Conservation (phyloP, 2,113 vertebrate species). For the Sphaerodactylus townsendi region DNA sequence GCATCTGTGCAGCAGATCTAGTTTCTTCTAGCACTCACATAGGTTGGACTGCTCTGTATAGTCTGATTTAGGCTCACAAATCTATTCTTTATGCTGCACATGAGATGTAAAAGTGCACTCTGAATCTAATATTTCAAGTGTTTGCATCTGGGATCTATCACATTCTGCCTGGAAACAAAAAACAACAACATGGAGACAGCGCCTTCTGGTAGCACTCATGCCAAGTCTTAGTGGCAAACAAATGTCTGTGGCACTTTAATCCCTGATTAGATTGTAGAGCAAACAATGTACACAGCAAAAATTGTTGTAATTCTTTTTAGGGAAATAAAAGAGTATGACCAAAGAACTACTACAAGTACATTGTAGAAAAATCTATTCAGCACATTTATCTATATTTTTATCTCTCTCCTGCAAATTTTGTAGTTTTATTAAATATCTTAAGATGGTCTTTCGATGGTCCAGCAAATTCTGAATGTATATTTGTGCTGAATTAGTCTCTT, state of each 20-base stretch:
- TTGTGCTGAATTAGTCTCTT: not conserved
- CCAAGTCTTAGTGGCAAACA: not conserved
- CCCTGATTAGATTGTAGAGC: slow-evolving; percentile 17
- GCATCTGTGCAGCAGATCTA: slow-evolving; percentile 15
- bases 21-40: slow-evolving; percentile 29
- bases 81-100: slow-evolving; percentile 35
- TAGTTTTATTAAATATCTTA: slow-evolving; percentile 6
- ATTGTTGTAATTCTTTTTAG: not conserved
- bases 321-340: slow-evolving; percentile 26
- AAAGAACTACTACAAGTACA: not conserved
- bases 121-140: not conserved
- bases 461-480: not conserved
- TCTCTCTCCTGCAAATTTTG: not conserved
- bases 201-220: slow-evolving; percentile 1
- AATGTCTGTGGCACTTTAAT: slow-evolving; percentile 30
- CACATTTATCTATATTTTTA: slow-evolving; percentile 10
- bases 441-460: not conserved
- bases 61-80: slow-evolving; percentile 24
- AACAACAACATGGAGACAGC: not conserved
- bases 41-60: slow-evolving; percentile 52
- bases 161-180: not conserved
- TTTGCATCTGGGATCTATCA: slow-evolving; percentile 23
- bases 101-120: slow-evolving; percentile 17
- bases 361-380: not conserved
- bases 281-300: slow-evolving; percentile 12